Percentiles rank a stretch among this genome's conserved stretches.
Conservation (phyloP, 2,113 vertebrate species). For the Pomatorhinus ruficollis region DNA sequence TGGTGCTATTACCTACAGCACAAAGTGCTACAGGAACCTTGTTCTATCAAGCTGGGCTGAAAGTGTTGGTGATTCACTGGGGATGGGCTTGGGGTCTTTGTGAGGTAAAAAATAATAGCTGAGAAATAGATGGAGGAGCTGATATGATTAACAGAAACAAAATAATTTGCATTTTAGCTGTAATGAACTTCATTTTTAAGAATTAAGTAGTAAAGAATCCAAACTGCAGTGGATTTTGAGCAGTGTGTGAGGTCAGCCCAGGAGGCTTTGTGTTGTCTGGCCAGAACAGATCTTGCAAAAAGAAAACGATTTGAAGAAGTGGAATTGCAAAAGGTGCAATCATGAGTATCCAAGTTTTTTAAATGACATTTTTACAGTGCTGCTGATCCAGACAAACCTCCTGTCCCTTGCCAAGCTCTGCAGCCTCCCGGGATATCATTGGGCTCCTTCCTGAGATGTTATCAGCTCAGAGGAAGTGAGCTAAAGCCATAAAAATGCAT, state of each 20-base stretch:
- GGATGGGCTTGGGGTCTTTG: neutral
- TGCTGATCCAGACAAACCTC: neutral
- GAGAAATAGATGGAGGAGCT: neutral
- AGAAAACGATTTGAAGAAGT: neutral
- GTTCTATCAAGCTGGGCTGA: accelerated
- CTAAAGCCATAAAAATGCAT: slow-evolving; percentile 36
- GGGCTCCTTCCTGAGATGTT: neutral
- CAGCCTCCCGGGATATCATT: neutral
- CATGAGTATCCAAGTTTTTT: accelerated
- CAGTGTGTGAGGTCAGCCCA: neutral
- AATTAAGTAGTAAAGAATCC: neutral
- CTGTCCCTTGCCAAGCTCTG: neutral
- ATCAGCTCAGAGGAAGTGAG: slow-evolving; percentile 51
- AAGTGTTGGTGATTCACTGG: neutral
- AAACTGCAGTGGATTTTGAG: neutral
- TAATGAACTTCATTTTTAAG: no score
- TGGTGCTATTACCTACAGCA: neutral
- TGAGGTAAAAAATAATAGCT: neutral
- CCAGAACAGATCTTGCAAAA: neutral
- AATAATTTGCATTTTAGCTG: neutral
- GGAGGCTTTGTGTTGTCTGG: neutral
- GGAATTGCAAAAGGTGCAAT: neutral
- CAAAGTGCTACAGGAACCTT: neutral
- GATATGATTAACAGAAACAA: neutral
- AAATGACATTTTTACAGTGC: neutral